These are phyloP conservation scores for Hyposmocoma kahamanoa DNA, from an alignment of 1,140 invertebrate genomes.

Conservation along the genomic window DNA sequence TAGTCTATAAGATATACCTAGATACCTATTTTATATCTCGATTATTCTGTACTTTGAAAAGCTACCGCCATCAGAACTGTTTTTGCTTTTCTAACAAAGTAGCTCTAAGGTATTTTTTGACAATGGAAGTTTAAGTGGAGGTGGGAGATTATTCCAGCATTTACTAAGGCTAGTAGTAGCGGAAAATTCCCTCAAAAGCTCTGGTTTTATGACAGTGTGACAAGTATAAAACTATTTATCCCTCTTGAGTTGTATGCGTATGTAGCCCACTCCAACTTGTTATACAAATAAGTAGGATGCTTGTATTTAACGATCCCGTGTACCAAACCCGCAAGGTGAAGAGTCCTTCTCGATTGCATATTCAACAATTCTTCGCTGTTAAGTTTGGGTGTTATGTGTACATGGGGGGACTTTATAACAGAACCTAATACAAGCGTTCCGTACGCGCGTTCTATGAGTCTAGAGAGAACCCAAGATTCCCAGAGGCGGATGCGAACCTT, in stretches of 20 bases:
- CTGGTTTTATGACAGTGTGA: background rate
- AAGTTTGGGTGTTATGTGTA: background rate
- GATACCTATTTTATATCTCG: no score
- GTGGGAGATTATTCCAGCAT: no score
- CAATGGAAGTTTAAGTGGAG: no score
- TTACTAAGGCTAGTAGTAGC: no score
- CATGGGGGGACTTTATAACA: background rate
- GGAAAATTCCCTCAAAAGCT: background rate
- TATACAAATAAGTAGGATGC: background rate
- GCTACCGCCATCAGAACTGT: no score
- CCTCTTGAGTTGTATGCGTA: background rate
- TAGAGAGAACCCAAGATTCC: background rate
- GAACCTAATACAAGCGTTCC: background rate
- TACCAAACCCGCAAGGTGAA: background rate
- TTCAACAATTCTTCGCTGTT: background rate
- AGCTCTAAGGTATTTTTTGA: no score
- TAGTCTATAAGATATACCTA: no score
- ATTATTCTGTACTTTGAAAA: no score
- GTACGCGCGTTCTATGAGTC: background rate
- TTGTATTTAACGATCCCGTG: background rate
- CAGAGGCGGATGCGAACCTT: background rate
- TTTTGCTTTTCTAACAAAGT: no score
- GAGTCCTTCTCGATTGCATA: background rate
- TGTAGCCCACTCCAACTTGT: background rate
- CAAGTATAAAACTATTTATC: no score